Base-by-base conservation (phyloP, 2,113 vertebrate species). In the Orcinus orca region DNA sequence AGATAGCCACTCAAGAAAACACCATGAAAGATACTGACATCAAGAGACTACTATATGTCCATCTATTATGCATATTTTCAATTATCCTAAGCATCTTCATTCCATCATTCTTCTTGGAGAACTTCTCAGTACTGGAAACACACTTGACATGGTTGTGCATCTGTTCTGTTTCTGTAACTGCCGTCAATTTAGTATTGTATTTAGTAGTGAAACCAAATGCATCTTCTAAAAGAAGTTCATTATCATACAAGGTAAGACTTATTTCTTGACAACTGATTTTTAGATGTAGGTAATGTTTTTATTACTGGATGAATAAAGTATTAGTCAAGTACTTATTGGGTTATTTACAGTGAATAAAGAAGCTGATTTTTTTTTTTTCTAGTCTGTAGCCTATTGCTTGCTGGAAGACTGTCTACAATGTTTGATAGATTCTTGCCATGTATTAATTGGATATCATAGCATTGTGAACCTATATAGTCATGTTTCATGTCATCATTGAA, bases 141-240 rank as follows among this genome's bases (percentile, higher is more conserved):
- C 99, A 99, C 98, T 98, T 99, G 90, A 65, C 98, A 0, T 99
- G 99, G 99, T 90, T 99, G 50, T 99, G 99, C 93, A 91, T 98
- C 41, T 99, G 99, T 96, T 99, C 99, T 85, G 97, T 95, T 0
- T 98, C 95, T 17, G 99, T 99, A 70, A 97, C 98, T 53, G 53
- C 97, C 21, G 96, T 99, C 97, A 99, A 98, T 89, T 74, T 99
- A 47, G 47, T 98, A 63, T 98, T 99, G 77, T 99, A 99, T 98
- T 98, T 99, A 98, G 97, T 99, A 77, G 97, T 99, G 36, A 99
- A 99, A 36, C 97, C 99, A 91, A 99, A 98, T 95, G 96, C 98
- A 85, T 98, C 99, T 70, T 97, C 98, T 95, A 99, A 99, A 98
- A 99, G 99, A 98, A 99, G 98, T 98, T 99, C 99, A 0, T 84